Evolutionary conservation across 1,140 invertebrate species (phyloP).

Genomic region (Coboldia fuscipes): DNA sequence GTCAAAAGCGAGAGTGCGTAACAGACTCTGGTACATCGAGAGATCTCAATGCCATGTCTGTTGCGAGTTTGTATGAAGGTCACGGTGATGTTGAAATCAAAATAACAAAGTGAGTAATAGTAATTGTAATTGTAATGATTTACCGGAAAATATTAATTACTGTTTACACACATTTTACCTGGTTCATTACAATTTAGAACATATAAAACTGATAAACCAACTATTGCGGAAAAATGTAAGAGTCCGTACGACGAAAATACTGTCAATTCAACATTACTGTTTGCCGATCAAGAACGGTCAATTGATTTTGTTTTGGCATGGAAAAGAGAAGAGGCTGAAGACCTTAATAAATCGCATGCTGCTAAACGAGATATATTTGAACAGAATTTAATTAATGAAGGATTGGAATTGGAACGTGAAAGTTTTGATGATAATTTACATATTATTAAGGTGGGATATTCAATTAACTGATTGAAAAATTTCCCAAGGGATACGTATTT

Average conservation of each 20-base stretch:
- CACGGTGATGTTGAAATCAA: too few species aligned
- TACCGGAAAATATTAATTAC: too few species aligned
- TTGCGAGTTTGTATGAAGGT: too few species aligned
- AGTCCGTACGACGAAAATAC: conserved; percentile 9
- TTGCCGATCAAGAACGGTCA: conserved; percentile 39
- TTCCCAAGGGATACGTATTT: too few species aligned
- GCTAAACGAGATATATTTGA: conserved; percentile 35
- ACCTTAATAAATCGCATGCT: conserved; percentile 16
- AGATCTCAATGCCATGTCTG: too few species aligned
- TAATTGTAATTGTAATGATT: too few species aligned
- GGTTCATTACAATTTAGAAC: too few species aligned
- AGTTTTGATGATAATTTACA: conserved; percentile 32
- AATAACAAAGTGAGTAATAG: too few species aligned
- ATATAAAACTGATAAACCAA: background rate
- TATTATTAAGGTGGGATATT: conserved; percentile 38
- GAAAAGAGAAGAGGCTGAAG: conserved; percentile 29
- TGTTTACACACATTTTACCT: too few species aligned
- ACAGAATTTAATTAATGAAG: conserved; percentile 39
- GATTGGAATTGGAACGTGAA: conserved; percentile 41
- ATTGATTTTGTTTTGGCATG: conserved; percentile 63
- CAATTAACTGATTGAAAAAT: too few species aligned
- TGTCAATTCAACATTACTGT: conserved; percentile 31
- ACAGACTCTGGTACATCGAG: too few species aligned
- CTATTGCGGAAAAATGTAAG: background rate
- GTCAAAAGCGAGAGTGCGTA: too few species aligned